Conservation (phyloP, 37 sponge, comb jelly and placozoan species). For the Axinella damicornis region DNA sequence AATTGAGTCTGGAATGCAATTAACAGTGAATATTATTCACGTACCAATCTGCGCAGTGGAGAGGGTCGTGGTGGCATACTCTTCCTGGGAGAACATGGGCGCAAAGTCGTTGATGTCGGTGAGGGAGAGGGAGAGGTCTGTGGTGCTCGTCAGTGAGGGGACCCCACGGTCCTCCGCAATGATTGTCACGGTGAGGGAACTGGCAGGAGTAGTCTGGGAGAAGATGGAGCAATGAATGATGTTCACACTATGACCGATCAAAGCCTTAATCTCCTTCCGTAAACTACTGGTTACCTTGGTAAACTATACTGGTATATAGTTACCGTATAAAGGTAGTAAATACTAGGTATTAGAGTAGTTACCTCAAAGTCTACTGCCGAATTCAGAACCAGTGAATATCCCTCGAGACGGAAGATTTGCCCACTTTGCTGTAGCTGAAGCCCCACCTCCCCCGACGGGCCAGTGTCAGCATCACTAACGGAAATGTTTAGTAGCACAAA, state of each 20-base stretch:
- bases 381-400: conserved; percentile 26
- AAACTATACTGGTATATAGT: background rate
- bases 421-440: conserved; percentile 5
- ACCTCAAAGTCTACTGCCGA: conserved; percentile 50
- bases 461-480: conserved; percentile 37
- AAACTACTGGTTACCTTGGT: too few relatives aligned
- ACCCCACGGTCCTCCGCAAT: conserved; percentile 48
- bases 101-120: conserved; percentile 58
- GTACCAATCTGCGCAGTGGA: conserved; percentile 9
- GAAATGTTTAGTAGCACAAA: conserved; percentile 33
- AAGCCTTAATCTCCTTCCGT: too few relatives aligned
- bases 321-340: background rate
- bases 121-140: conserved; percentile 18
- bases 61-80: conserved; percentile 10
- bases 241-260: too few relatives aligned
- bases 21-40: background rate
- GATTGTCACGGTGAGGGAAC: background rate
- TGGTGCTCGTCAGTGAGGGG: conserved; percentile 11
- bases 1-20: background rate
- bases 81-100: conserved; percentile 25
- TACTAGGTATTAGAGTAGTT: background rate
- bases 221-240: too few relatives aligned
- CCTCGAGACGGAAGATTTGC: conserved; percentile 31
- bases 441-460: conserved; percentile 17
- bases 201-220: too few relatives aligned